Base-by-base conservation (phyloP, 2,888 invertebrate species). In the Ashinkailepas kermadecensis region DNA sequence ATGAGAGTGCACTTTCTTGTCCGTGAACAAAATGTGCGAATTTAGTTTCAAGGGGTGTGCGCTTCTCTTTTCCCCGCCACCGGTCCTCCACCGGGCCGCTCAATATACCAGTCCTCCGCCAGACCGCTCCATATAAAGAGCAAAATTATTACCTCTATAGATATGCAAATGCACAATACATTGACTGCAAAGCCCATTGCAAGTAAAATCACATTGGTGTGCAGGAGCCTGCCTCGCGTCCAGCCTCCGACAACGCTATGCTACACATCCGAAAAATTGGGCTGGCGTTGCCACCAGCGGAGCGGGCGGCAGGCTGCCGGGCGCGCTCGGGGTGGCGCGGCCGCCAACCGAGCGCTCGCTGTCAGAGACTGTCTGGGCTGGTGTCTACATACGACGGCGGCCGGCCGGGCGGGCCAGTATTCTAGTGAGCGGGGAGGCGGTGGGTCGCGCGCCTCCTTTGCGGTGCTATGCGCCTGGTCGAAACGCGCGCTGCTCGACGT, bases 91-190 rank as follows among this genome's bases (percentile, higher is more conserved):
- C 59, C 59, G 7, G 0, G 59, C 15, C 12, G 12, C 59, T 15
- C 11, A 59, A 59, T 74, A 56, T 56, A 18, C 56, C 54, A 54
- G 18, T 10, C 74, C 74, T 74, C 74, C 74, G 21, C 54, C 74
- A 21, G 21, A 21, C 18, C 56, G 74, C 74, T 56, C 74, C 74
- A 74, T 74, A 74, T 74, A 54, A 56, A 74, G 74, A 74, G 21
- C 74, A 74, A 74, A 74, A 74, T 74, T 74, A 74, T 74, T 74
- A 74, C 74, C 74, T 74, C 74, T 74, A 74, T 74, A 74, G 74
- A 74, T 74, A 74, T 74, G 74, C 74, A 74, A 74, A 74, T 74
- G 56, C 21, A 11, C 74, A 18, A 74, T 74, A 56, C 74, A 74
- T 74, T 21, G 74, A 74, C 74, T 74, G 74, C 74, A 74, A 70